Conservation (phyloP, 2,113 vertebrate genomes). For the Eulacestoma nigropectus region DNA sequence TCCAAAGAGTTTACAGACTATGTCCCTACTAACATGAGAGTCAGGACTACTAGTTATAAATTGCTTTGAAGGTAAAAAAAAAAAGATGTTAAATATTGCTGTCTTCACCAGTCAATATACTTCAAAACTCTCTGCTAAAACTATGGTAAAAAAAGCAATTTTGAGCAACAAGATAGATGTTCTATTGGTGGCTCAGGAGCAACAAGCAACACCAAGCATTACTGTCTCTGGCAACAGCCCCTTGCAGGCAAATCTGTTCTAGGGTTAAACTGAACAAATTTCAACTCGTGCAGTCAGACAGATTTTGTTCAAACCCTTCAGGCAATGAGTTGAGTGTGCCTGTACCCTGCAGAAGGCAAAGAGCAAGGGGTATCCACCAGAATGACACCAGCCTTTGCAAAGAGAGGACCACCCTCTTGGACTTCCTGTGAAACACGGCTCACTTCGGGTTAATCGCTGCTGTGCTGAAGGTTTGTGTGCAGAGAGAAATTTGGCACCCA, state of each 20-base stretch:
- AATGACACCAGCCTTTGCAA: accelerated
- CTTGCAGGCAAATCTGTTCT: background rate
- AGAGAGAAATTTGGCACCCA: background rate
- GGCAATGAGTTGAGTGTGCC: background rate
- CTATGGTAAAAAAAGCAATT: background rate
- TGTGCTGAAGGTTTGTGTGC: background rate
- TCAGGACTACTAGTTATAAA: background rate
- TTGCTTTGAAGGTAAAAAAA: background rate
- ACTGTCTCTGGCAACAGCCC: background rate
- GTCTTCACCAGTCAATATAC: background rate
- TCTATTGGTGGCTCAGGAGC: background rate
- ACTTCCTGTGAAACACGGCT: accelerated
- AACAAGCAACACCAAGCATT: background rate
- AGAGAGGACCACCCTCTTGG: background rate
- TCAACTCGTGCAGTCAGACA: background rate
- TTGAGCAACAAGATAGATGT: background rate
- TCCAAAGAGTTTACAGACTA: background rate
- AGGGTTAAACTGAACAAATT: background rate
- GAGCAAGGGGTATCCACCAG: background rate
- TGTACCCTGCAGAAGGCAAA: background rate
- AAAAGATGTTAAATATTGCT: background rate
- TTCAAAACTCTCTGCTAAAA: background rate
- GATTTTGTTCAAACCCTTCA: background rate
- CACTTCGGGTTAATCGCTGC: background rate
- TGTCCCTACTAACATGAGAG: background rate